phyloP scores from a whole-genome alignment of 2,113 vertebrate species.

The Abramis brama region DNA sequence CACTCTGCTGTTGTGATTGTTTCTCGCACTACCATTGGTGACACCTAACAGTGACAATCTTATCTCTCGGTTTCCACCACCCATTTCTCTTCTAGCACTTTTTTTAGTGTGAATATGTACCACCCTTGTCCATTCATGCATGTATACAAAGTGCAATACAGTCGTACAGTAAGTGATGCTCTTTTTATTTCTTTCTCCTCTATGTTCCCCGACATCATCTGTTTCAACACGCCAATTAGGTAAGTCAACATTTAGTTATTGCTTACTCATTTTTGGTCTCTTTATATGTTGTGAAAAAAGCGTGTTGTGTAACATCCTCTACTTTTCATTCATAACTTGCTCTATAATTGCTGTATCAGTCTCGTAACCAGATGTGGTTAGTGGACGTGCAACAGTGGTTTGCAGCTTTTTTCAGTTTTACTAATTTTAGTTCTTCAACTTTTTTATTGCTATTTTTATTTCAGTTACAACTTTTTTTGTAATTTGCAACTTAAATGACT shows the following conservation, averaged over 20 bases:
- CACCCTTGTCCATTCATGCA: background rate
- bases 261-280: background rate
- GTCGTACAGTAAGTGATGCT: slow-evolving; percentile 53
- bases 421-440: no score
- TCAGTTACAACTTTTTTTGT: no score
- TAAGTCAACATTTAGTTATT: slow-evolving; percentile 34
- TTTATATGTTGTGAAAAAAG: background rate
- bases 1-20: slow-evolving; percentile 50
- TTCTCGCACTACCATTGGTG: slow-evolving; percentile 32
- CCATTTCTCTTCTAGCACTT: slow-evolving; percentile 44
- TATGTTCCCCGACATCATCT: slow-evolving; percentile 57
- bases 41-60: slow-evolving; percentile 50
- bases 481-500: no score
- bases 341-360: background rate
- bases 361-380: background rate
- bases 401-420: background rate
- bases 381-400: background rate
- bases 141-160: slow-evolving; percentile 1
- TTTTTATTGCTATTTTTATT: no score
- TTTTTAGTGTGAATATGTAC: slow-evolving; percentile 24
- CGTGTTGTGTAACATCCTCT: background rate
- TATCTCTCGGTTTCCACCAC: slow-evolving; percentile 42
- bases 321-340: background rate
- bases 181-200: slow-evolving; percentile 52
- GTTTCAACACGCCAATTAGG: slow-evolving; percentile 39